Conservation (phyloP, 2,888 invertebrate species). For the Melanchra persicariae region DNA sequence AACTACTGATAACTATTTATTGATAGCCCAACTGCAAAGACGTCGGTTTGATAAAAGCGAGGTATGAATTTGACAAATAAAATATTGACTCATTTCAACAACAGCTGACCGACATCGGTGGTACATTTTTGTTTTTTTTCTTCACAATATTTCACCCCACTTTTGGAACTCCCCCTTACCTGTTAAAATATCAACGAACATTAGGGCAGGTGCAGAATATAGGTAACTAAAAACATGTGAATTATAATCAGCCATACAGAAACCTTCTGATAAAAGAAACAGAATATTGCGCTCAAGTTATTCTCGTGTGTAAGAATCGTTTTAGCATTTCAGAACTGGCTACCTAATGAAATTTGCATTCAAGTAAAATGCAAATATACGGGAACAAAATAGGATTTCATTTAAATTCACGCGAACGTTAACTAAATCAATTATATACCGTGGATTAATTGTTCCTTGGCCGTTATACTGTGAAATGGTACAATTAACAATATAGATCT, state of each 20-base stretch:
- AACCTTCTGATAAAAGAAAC: not conserved
- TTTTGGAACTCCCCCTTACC: no score
- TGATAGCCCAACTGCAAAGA: not conserved
- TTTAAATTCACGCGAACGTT: conserved; percentile 49
- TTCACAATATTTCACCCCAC: no score
- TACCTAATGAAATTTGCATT: conserved; percentile 58
- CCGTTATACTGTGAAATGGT: not conserved
- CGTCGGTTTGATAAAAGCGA: not conserved
- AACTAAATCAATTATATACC: conserved; percentile 47
- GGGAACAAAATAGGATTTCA: conserved; percentile 52
- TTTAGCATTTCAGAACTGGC: conserved; percentile 24
- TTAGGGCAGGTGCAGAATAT: no score
- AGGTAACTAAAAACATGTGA: no score
- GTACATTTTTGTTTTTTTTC: no score
- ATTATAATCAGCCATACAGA: not conserved
- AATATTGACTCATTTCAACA: no score
- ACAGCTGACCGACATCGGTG: no score
- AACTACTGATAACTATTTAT: not conserved
- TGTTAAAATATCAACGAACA: no score
- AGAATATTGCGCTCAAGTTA: not conserved
- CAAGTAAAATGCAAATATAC: conserved; percentile 56
- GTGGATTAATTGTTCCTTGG: conserved; percentile 26
- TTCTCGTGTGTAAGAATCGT: conserved; percentile 6
- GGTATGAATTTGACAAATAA: no score
- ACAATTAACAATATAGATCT: not conserved